phyloP scores from a whole-genome alignment of 2,797 vertebrate species.

The Myotis pilosus region DNA sequence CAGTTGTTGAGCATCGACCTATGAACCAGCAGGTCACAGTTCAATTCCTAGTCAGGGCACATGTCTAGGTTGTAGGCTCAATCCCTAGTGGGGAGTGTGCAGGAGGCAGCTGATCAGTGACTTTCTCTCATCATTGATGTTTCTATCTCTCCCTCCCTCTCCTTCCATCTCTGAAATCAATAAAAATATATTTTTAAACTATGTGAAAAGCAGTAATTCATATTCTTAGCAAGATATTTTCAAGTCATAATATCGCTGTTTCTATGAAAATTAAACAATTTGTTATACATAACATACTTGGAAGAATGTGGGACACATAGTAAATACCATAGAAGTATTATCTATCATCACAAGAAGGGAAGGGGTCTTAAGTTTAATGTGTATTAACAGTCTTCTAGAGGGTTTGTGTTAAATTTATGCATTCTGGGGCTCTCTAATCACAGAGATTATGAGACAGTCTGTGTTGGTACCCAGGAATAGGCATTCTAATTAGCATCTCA shows the following conservation, averaged over 20 bases:
- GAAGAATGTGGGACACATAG: background rate
- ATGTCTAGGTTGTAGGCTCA: no score
- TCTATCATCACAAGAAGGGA: background rate
- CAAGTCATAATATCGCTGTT: background rate
- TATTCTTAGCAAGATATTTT: background rate
- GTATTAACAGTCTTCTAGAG: background rate
- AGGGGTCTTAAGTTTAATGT: background rate
- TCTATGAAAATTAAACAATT: background rate
- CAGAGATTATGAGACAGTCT: background rate
- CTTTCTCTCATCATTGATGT: no score
- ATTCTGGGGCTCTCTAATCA: background rate
- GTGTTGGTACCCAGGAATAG: background rate
- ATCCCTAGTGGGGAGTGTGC: no score
- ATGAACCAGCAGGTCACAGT: no score
- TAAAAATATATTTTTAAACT: background rate
- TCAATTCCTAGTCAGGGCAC: no score
- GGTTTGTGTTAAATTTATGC: background rate
- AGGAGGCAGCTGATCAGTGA: no score
- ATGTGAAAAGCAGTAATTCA: background rate
- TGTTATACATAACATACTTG: background rate
- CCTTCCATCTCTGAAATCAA: no score
- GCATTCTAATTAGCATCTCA: conserved; percentile 33
- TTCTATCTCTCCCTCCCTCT: no score
- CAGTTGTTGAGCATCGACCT: no score
- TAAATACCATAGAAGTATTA: background rate